Base-by-base conservation (phyloP, 2,113 vertebrate species). In the Spea multiplicata region DNA sequence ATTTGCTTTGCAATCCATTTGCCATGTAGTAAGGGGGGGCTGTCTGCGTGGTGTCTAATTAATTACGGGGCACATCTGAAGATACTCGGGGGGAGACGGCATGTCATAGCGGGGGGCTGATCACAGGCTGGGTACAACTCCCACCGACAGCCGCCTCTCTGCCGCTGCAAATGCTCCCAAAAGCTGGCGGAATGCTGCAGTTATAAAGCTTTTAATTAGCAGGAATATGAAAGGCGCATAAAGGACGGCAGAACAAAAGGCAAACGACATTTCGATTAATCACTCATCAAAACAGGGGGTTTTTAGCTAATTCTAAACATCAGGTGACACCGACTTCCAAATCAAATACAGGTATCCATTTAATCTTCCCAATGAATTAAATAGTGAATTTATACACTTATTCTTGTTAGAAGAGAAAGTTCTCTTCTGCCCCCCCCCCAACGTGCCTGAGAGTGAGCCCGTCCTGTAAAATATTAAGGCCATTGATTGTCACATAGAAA, bases 1-100 rank as follows among this genome's bases (percentile, higher is more conserved):
- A 75, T 68, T 64, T 64, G 6, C 74, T 74, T 8, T 64, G 45
- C 10, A 53, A 45, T n/a, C 6, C 44, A 46, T 10, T 46, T 59
- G 50, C 74, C 47, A 49, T 50, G 6, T 62, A 65, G 66, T 9
- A n/a, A 10, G 44, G 0, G 10, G 44, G 13, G 5, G 66, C 5
- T 44, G 10, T 46, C 53, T 30, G 30, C 2, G 30, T 30, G 30
- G 68, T 44, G 8, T 53, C 5, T 50, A 5, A 17, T 55, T 76
- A 67, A 76, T 76, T 76, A 76, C 6, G 12, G 44, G n/a, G 30
- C 48, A n/a, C 65, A 9, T 68, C 50, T 52, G 68, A 72, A 57
- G 52, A 17, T 45, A 14, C 49, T 76, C 74, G 13, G 3, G 44
- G 62, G 48, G 52, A 13, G 30, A 8, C 8, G 47, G 55, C 44